Evolutionary conservation across 2,888 invertebrate genomes (phyloP), one percentile per base, ranked within the genome.

Genomic region (Agelastica alni): DNA sequence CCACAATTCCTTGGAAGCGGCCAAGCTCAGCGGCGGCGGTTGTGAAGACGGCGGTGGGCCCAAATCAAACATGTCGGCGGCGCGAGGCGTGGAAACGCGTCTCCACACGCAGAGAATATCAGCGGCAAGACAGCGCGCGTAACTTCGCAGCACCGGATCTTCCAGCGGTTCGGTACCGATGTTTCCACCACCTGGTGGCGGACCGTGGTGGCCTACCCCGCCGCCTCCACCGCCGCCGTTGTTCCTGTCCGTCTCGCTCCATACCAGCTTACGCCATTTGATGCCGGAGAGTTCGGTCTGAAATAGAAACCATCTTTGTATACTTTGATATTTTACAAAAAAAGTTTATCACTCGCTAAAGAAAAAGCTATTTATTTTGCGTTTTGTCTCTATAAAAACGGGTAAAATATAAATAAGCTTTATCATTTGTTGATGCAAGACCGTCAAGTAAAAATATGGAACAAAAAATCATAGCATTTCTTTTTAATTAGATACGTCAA

Each of bases 231-330:
- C 78, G 68, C 82, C 83, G 59, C 47, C 37, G 28, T 17, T 30
- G 61, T 76, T 76, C 60, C 77, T 77, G 56, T 78, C 78, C 64
- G 76, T 78, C 79, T 90, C 91, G 76, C 89, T 89, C 85, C 91
- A 91, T 76, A 90, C 89, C 73, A 91, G 84, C 80, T 93, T 94
- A 84, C 93, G 92, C 97, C 97, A 97, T 92, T 96, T 96, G 81
- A 98, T 97, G 77, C 97, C 97, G 84, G 94, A 93, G 77, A 97
- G 86, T 84, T 99, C 98, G 80, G 98, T 97, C 97, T 98, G 85
- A 9, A 87, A 85, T 17, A 34, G 16, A 14, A 16, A 28, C n/a
- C n/a, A n/a, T n/a, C n/a, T n/a, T n/a, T n/a, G n/a, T n/a, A n/a
- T n/a, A n/a, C n/a, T n/a, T n/a, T n/a, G n/a, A n/a, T n/a, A n/a